phyloP scores from a whole-genome alignment of 35 echinoderm and acorn worm genomes.

The Hemicentrotus pulcherrimus region DNA sequence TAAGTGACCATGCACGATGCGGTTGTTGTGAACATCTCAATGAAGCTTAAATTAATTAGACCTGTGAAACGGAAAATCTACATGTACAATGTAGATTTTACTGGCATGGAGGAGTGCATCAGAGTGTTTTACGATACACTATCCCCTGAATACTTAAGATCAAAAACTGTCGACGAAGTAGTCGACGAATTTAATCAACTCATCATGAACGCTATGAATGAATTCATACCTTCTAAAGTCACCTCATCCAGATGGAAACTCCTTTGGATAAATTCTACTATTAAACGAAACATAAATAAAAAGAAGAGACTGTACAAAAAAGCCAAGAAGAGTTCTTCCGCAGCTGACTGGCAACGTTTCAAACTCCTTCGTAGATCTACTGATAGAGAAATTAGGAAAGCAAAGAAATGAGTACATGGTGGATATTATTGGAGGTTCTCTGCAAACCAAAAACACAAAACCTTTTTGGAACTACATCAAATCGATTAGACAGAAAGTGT shows the following conservation, averaged over 20 bases:
- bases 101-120: not conserved
- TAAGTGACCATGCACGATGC: constrained; percentile 74
- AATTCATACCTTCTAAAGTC: constrained; percentile 55
- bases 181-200: constrained; percentile 43
- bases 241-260: constrained; percentile 64
- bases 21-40: constrained; percentile 51
- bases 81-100: constrained; percentile 50
- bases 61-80: constrained; percentile 69
- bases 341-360: constrained; percentile 24
- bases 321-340: constrained; percentile 46
- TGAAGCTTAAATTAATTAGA: constrained; percentile 67
- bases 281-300: constrained; percentile 50
- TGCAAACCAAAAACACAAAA: too few relatives aligned
- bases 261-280: constrained; percentile 60
- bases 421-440: constrained; percentile 42
- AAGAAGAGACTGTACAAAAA: constrained; percentile 57
- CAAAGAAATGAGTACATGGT: constrained; percentile 34
- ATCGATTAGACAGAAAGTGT: constrained; percentile 43
- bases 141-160: too few relatives aligned
- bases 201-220: constrained; percentile 32
- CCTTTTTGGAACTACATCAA: too few relatives aligned
- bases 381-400: constrained; percentile 42
- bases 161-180: constrained; percentile 35
- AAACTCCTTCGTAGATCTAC: constrained; percentile 35
- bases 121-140: constrained; percentile 37